Evolutionary conservation across 2,113 vertebrate genomes (phyloP).

Genomic region (Macaca fascicularis): T2T-MFA8v1.1 NC_088381.1:27581001-27581500

Average conservation of each 20-base stretch:
- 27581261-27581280: background rate
- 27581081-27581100: background rate
- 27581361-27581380: background rate
- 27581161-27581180: background rate
- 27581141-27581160: background rate
- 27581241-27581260: background rate
- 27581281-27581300: background rate
- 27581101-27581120: background rate
- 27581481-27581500: too few relatives aligned
- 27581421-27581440: background rate
- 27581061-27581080: background rate
- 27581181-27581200: background rate
- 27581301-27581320: background rate
- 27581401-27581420: background rate
- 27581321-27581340: background rate
- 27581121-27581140: background rate
- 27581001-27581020: background rate
- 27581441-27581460: background rate
- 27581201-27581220: background rate
- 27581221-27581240: background rate
- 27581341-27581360: background rate
- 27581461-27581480: background rate
- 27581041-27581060: background rate
- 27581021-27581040: background rate
- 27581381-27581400: background rate